Evolutionary conservation across 2,888 invertebrate genomes (phyloP).

Genomic region (Lycia hirtaria): DNA sequence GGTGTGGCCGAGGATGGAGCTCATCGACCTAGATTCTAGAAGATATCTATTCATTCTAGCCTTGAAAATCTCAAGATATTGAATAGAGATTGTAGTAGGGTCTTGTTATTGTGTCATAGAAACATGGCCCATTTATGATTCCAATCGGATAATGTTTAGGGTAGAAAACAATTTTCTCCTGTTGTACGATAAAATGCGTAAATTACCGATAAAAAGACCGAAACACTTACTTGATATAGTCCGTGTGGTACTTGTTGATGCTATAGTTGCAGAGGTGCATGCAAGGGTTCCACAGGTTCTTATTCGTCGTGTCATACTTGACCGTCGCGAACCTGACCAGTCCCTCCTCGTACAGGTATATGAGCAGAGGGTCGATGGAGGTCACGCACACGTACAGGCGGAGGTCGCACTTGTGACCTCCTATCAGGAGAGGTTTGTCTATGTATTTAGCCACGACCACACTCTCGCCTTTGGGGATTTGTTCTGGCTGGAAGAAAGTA

Average conservation of each 20-base stretch:
- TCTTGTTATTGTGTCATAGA: no score
- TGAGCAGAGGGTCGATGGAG: constrained; percentile 96
- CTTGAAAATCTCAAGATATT: no score
- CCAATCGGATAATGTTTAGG: no score
- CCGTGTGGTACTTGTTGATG: constrained; percentile 98
- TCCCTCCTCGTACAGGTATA: constrained; percentile 98
- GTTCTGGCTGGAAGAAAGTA: constrained; percentile 89
- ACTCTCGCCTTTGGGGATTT: constrained; percentile 95
- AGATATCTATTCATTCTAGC: no score
- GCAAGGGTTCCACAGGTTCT: constrained; percentile 97
- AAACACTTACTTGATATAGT: constrained; percentile 94
- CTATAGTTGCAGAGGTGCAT: constrained; percentile 99
- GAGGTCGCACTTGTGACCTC: constrained; percentile 98
- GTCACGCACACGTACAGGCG: constrained; percentile 97
- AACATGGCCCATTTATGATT: no score
- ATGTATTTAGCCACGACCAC: constrained; percentile 96
- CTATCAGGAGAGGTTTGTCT: constrained; percentile 93
- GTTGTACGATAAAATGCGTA: no score
- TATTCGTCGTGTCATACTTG: constrained; percentile 95
- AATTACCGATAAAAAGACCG: not conserved
- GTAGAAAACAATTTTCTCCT: no score
- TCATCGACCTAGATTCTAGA: no score
- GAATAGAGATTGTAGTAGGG: no score
- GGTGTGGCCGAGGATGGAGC: no score
- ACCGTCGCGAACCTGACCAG: constrained; percentile 97